These are phyloP conservation scores for Athrips mouffetella DNA, from an alignment of 2,888 invertebrate genomes.

Conservation along the genomic window DNA sequence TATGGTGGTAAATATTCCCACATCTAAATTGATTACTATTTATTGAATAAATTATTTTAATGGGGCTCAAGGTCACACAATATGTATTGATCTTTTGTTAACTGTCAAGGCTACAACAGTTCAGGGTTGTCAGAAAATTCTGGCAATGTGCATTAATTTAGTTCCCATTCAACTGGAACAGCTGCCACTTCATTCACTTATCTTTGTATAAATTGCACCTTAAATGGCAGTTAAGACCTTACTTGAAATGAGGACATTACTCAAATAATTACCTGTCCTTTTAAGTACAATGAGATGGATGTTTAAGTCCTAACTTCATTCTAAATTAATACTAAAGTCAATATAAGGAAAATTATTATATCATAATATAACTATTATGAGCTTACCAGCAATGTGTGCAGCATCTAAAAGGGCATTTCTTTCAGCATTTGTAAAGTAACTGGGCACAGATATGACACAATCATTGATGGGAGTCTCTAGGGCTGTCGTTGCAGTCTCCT, in stretches of 20 bases:
- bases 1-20: too few relatives aligned
- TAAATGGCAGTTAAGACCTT: background rate
- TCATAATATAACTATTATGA: too few relatives aligned
- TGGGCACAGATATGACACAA: conserved; percentile 96
- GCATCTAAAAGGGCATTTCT: conserved; percentile 94
- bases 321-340: too few relatives aligned
- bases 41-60: too few relatives aligned
- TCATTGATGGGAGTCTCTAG: conserved; percentile 95
- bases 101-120: conserved; percentile 3
- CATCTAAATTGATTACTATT: too few relatives aligned
- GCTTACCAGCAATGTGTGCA: conserved; percentile 89
- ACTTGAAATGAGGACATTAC: background rate
- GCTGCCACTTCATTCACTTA: background rate
- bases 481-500: conserved; percentile 91
- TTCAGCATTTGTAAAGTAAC: conserved; percentile 96
- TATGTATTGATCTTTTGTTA: conserved; percentile 11
- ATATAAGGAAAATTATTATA: too few relatives aligned
- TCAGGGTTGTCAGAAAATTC: conserved; percentile 10
- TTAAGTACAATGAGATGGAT: too few relatives aligned
- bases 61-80: background rate
- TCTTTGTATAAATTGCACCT: too few relatives aligned
- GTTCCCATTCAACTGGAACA: background rate
- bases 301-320: too few relatives aligned
- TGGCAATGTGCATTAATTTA: too few relatives aligned
- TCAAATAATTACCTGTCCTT: background rate